Percentiles rank a stretch among this genome's conserved stretches.
Conservation (phyloP, 35 echinoderm and acorn worm species). For the Eucidaris tribuloides region DNA sequence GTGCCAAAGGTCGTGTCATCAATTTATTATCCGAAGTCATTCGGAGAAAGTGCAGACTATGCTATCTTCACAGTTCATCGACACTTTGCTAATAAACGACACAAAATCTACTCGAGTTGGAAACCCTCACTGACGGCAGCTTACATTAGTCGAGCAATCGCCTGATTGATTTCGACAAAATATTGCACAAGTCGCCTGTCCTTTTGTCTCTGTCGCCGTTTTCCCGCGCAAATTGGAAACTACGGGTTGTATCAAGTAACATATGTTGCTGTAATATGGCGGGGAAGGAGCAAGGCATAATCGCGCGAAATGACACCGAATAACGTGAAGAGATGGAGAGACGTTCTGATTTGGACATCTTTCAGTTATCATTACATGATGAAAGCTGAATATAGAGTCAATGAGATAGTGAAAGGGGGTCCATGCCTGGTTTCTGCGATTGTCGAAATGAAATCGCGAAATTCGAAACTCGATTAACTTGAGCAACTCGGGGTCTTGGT, state of each 20-base stretch:
- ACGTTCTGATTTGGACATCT: slow-evolving; percentile 33
- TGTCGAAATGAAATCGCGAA: slow-evolving; percentile 40
- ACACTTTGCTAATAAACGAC: too few species aligned
- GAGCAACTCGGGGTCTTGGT: not conserved
- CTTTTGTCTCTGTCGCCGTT: slow-evolving; percentile 31
- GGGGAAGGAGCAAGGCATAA: slow-evolving; percentile 24
- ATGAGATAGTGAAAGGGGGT: not conserved
- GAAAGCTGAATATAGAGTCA: slow-evolving; percentile 12
- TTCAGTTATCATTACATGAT: slow-evolving; percentile 32
- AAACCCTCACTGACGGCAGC: slow-evolving; percentile 26
- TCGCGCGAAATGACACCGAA: slow-evolving; percentile 23
- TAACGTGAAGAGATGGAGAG: not conserved
- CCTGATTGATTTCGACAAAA: slow-evolving; percentile 23
- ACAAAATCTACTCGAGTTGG: too few species aligned
- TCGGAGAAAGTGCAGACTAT: too few species aligned
- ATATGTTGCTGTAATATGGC: slow-evolving; percentile 21
- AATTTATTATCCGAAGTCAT: too few species aligned
- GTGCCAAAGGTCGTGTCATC: too few species aligned
- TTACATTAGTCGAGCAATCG: slow-evolving; percentile 28
- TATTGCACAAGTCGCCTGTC: slow-evolving; percentile 34
- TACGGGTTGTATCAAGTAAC: slow-evolving; percentile 31
- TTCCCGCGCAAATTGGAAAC: slow-evolving; percentile 9
- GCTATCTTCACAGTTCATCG: too few species aligned
- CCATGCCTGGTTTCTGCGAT: slow-evolving; percentile 21
- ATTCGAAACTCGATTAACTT: slow-evolving; percentile 24